phyloP scores from a whole-genome alignment of 2,888 invertebrate species.

The Epinotia nisella region DNA sequence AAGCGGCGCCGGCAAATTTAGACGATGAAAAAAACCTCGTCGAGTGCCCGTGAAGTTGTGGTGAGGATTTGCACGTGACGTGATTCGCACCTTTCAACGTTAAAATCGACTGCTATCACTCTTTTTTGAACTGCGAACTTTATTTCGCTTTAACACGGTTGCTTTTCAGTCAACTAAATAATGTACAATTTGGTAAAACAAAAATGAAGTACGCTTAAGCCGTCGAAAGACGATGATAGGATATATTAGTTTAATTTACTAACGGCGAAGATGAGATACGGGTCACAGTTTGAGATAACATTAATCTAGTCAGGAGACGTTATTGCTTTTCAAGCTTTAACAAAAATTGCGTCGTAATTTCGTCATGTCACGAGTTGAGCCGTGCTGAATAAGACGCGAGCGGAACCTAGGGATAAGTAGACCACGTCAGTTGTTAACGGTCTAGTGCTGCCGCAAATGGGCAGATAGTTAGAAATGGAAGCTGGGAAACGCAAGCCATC shows the following conservation, averaged over 20 bases:
- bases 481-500: conserved; percentile 40
- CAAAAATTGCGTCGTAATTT: too few relatives aligned
- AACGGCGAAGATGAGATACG: neutral
- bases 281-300: neutral
- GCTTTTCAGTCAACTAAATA: neutral
- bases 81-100: conserved; percentile 30
- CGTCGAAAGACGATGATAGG: conserved; percentile 7
- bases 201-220: conserved; percentile 1
- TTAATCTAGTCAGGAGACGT: neutral
- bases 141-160: neutral
- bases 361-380: too few relatives aligned
- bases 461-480: conserved; percentile 37
- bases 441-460: conserved; percentile 38
- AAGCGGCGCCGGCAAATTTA: conserved; percentile 33
- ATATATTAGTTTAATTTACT: conserved; percentile 8
- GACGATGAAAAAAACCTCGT: conserved; percentile 37
- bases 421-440: conserved; percentile 29
- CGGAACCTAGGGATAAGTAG: conserved; percentile 27
- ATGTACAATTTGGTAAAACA: neutral
- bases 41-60: conserved; percentile 5
- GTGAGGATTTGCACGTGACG: conserved; percentile 26
- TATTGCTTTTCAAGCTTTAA: neutral
- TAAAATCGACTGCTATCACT: conserved; percentile 2
- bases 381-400: neutral
- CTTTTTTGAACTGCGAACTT: neutral